Evolutionary conservation across 2,797 vertebrate genomes (phyloP), one percentile per base, ranked within the genome.

Genomic region (Pangasius krempfi): DNA sequence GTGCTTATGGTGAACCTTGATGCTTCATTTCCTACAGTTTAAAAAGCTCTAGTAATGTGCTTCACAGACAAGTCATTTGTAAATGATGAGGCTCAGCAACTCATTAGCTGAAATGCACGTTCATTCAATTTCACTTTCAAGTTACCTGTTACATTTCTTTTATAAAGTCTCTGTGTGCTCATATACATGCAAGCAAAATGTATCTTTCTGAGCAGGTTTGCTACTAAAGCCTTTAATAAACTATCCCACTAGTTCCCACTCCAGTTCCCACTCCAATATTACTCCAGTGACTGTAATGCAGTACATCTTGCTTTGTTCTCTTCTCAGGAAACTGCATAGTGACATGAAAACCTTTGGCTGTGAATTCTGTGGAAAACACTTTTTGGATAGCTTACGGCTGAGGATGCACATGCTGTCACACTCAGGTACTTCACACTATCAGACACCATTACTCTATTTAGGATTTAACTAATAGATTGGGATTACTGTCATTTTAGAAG

Each of bases 351-450:
- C 98, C 0, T 99, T 99, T 5, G 98, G 98, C 94, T 99, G 99
- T 14, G 98, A 99, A 92, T 96, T 97, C 94, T 99, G 98, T 56
- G 98, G 98, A 92, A 99, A 99, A 95, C 95, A 96, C 92, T 97
- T 97, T 96, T 96, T 99, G 96, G 98, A 99, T 95, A 99, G 97
- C 94, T 96, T 99, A 95, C 96, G 98, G 62, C 97, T 99, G 88
- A 96, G 98, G 94, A 99, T 99, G 98, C 99, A 99, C 96, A 98
- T 99, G 97, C 94, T 99, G 95, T 99, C 98, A 94, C 99, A 99
- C 95, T 97, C 99, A 98, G 98, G 99, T 99, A 97, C 93, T 88
- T 86, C 90, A 72, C 89, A 90, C 91, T 75, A 85, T 64, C 50
- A 68, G 62, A 80, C 86, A 81, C 84, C 84, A 86, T 88, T 89